Conservation (phyloP, 2,797 vertebrate species). For the Gephyroberyx darwinii region DNA sequence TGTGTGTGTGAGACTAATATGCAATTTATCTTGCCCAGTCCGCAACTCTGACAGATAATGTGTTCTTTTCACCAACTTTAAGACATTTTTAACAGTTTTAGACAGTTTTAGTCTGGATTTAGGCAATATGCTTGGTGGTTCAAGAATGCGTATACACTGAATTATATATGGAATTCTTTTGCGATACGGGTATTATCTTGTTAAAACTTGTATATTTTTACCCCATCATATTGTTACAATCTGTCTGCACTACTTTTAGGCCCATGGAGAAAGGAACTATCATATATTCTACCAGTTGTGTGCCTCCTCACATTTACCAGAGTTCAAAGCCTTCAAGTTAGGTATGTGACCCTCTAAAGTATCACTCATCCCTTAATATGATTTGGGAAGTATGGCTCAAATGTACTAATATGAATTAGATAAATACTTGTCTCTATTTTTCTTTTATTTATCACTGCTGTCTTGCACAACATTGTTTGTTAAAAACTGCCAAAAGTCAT, state of each 20-base stretch:
- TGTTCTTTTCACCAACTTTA: neutral
- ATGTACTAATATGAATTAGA: neutral
- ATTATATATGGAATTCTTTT: neutral
- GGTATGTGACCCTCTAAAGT: constrained; percentile 75
- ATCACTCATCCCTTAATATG: neutral
- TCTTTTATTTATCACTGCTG: neutral
- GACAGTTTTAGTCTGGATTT: neutral
- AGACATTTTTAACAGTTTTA: neutral
- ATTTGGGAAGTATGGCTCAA: neutral
- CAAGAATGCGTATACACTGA: neutral
- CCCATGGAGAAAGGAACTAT: constrained; percentile 94
- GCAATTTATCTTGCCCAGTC: neutral
- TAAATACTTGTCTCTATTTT: neutral
- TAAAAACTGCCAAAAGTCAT: neutral
- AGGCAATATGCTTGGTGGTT: neutral
- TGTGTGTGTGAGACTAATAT: too few species aligned
- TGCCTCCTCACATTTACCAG: constrained; percentile 90
- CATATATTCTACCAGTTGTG: constrained; percentile 99
- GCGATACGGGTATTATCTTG: neutral
- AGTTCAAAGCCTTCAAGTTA: constrained; percentile 92
- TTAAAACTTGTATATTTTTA: constrained; percentile 1
- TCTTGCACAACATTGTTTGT: neutral
- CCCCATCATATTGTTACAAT: constrained; percentile 1
- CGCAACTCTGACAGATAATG: neutral
- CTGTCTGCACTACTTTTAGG: constrained; percentile 79